Conservation (phyloP, 37 sponge, comb jelly and placozoan species). For the Lycopodina hypogea region DNA sequence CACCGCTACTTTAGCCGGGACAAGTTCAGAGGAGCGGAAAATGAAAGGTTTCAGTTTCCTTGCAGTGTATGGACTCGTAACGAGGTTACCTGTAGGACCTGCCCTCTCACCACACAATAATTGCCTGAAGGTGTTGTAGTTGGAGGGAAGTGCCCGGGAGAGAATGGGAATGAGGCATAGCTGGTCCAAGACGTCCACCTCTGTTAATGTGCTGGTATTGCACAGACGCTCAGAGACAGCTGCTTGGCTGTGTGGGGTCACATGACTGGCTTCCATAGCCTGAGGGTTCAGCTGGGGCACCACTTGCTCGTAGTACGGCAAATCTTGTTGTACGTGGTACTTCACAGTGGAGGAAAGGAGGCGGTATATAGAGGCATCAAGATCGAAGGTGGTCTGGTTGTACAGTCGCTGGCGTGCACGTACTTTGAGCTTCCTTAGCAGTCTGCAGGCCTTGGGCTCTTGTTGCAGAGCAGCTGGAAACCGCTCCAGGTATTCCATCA, state of each 20-base stretch:
- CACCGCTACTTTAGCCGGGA: slow-evolving; percentile 38
- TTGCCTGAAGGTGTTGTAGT: slow-evolving; percentile 7
- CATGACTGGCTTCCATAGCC: neutral
- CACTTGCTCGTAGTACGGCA: slow-evolving; percentile 43
- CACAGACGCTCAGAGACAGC: neutral
- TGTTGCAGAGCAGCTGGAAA: neutral
- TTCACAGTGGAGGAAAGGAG: slow-evolving; percentile 17
- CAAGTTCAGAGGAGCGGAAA: slow-evolving; percentile 39
- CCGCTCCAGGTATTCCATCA: slow-evolving; percentile 3
- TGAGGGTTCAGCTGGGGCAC: slow-evolving; percentile 7
- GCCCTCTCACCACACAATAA: slow-evolving; percentile 4
- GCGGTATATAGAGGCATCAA: slow-evolving; percentile 4
- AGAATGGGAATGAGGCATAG: slow-evolving; percentile 39
- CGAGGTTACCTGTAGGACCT: neutral
- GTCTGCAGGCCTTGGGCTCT: slow-evolving; percentile 15
- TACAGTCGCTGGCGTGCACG: slow-evolving; percentile 17
- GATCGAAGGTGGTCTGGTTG: slow-evolving; percentile 25
- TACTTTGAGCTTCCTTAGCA: slow-evolving; percentile 42
- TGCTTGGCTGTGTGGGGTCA: neutral
- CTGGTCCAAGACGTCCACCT: slow-evolving; percentile 25
- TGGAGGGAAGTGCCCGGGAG: slow-evolving; percentile 14
- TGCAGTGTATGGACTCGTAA: slow-evolving; percentile 69
- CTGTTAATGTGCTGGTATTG: neutral
- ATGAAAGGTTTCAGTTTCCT: slow-evolving; percentile 72
- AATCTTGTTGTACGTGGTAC: slow-evolving; percentile 14